Evolutionary conservation across 2,113 vertebrate species (phyloP), one percentile per base, ranked within the genome.

Genomic region (Equus przewalskii): DNA sequence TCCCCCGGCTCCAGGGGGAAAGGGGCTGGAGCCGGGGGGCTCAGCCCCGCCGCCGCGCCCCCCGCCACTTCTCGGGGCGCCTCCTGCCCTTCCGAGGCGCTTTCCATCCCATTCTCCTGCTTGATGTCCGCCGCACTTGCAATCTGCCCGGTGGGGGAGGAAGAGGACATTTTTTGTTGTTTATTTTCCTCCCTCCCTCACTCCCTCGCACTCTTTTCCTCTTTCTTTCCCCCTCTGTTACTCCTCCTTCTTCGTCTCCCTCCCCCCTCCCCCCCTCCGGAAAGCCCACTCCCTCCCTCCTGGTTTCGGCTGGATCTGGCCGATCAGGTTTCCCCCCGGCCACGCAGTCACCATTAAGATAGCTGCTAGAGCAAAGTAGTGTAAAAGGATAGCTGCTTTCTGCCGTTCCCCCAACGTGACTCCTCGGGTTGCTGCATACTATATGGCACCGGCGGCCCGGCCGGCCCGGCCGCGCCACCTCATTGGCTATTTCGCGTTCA

Each of bases 281-380:
- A 99, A 99, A 99, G 99, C 99, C 99, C 99, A 99, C 99, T 99
- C 99, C 99, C 99, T 99, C 99, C 99, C 99, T 99, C 98, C 99
- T 97, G 98, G 98, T 99, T 98, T 98, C 98, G 98, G 98, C 99
- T 98, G 98, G 98, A 98, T 99, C 98, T 98, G 98, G 99, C 99
- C 99, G 99, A 99, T 99, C 99, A 99, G 99, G 99, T 99, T 99
- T 99, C 99, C 99, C 99, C 98, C 98, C 99, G 97, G 99, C 99
- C 99, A 99, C 99, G 99, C 99, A 99, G 99, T 98, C 98, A 99
- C 99, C 99, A 99, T 99, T 99, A 98, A 99, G 99, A 99, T 99
- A 98, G 99, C 99, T 99, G 99, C 99, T 99, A 98, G 99, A 98
- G 99, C 99, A 97, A 97, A 98, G 95, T 98, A 97, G 98, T 99